phyloP scores from a whole-genome alignment of 2,797 vertebrate genomes.

The Sebastes oblongus region DNA sequence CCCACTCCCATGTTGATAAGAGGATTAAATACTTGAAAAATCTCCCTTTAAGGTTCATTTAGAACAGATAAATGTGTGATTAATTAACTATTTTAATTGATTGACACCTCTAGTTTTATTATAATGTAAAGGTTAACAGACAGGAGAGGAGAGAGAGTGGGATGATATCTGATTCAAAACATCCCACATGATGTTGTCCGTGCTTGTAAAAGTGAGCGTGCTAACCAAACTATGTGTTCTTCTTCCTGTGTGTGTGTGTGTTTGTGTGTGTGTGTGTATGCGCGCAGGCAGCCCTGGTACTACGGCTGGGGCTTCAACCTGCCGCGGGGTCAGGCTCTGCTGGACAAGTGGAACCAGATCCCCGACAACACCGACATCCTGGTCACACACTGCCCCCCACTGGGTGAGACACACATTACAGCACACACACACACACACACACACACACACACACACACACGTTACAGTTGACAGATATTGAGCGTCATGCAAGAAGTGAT shows the following conservation, averaged over 20 bases:
- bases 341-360: conserved; percentile 99
- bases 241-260: not conserved
- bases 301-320: conserved; percentile 98
- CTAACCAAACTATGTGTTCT: not conserved
- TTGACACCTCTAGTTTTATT: too few species aligned
- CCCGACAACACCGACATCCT: conserved; percentile 95
- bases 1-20: too few species aligned
- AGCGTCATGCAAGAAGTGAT: too few species aligned
- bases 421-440: not conserved
- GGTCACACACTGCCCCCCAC: conserved; percentile 95
- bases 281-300: conserved; percentile 96
- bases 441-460: conserved; percentile 12
- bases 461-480: too few species aligned
- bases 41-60: too few species aligned
- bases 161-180: too few species aligned
- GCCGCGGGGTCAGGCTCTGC: conserved; percentile 92
- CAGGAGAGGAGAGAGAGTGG: too few species aligned
- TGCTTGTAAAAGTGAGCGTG: not conserved
- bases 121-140: too few species aligned
- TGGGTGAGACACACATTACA: conserved; percentile 86
- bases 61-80: too few species aligned
- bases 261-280: conserved; percentile 10
- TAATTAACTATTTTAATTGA: too few species aligned
- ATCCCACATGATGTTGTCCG: too few species aligned
- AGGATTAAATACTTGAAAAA: too few species aligned